These are phyloP conservation scores for Ernsta delagoae DNA, from an alignment of 2,888 invertebrate species.

Conservation along the genomic window DNA sequence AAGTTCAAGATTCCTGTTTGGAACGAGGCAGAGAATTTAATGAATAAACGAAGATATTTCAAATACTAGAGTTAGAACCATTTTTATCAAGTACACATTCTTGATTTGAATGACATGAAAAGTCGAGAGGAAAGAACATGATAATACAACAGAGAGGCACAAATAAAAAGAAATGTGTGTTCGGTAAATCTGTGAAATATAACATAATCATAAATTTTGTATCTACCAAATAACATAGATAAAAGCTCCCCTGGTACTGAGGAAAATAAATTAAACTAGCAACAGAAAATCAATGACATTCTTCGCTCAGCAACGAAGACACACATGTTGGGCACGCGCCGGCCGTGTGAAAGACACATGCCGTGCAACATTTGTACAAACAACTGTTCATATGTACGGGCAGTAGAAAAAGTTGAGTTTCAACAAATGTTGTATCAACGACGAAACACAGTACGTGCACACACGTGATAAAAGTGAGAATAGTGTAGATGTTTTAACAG, in stretches of 20 bases:
- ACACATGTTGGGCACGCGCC: slow-evolving; percentile 21
- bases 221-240: no score
- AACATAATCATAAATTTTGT: no score
- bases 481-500: not conserved
- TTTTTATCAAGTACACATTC: no score
- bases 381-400: slow-evolving; percentile 17
- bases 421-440: not conserved
- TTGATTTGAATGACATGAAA: no score
- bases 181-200: no score
- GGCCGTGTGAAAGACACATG: slow-evolving; percentile 8
- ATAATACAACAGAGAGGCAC: no score
- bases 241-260: not conserved
- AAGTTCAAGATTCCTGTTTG: slow-evolving; percentile 27
- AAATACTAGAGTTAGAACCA: not conserved
- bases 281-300: slow-evolving; percentile 9
- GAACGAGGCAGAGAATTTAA: slow-evolving; percentile 2
- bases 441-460: not conserved
- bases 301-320: not conserved
- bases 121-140: no score
- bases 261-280: not conserved
- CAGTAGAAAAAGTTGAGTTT: slow-evolving; percentile 1
- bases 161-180: no score
- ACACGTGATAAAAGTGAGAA: slow-evolving; percentile 5
- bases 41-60: not conserved
- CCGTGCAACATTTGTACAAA: slow-evolving; percentile 22